Conservation (phyloP, 30 jellyfish, hydroid and myxozoan genomes). For the Chrysaora quinquecirrha region DNA sequence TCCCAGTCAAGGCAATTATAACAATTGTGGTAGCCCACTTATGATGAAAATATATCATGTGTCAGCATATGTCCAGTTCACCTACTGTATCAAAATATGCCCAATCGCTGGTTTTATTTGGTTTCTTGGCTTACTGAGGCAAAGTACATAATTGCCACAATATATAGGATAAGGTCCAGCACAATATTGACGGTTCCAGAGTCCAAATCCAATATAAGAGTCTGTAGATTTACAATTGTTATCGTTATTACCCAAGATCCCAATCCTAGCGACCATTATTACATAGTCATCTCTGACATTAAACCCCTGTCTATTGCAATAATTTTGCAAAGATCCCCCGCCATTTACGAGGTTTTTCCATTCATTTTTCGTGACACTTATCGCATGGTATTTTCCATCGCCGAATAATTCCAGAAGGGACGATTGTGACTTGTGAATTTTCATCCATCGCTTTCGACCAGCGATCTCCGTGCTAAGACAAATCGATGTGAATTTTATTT, state of each 20-base stretch:
- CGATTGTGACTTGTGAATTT: background rate
- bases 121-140: no score
- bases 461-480: background rate
- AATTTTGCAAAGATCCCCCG: background rate
- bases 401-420: conserved; percentile 1
- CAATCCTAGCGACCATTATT: background rate
- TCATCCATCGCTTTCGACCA: background rate
- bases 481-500: background rate
- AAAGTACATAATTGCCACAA: no score
- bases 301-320: background rate
- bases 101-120: no score
- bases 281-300: background rate
- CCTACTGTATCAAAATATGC: no score
- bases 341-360: background rate
- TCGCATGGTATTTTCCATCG: background rate
- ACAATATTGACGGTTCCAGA: no score
- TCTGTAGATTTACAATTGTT: background rate
- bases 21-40: no score
- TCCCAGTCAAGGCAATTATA: no score
- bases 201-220: no score
- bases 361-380: background rate
- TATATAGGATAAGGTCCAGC: no score
- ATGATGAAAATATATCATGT: no score
- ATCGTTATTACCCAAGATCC: background rate
- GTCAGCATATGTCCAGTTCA: no score